Base-by-base conservation (phyloP, 2,888 invertebrate genomes). In the Ichneumon xanthorius region DNA sequence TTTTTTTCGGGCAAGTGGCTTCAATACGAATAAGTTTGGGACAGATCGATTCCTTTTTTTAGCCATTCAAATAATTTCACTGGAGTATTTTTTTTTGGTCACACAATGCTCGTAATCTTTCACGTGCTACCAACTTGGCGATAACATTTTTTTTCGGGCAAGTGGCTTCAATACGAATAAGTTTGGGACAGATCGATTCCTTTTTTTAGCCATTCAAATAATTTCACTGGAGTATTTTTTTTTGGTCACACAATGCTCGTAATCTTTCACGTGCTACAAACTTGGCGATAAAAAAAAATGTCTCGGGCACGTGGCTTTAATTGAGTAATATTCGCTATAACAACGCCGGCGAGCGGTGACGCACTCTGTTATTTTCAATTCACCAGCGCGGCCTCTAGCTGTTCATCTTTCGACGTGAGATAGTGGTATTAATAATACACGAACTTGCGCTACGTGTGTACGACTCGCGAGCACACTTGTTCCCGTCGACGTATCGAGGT, bases 331-430 rank as follows among this genome's bases (percentile, higher is more conserved):
- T 72, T 58, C 58, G 58, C 55, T 16, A n/a, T 30, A n/a, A 19
- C 6, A 53, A 16, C 55, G 72, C 37, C 58, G 19, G 40, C 40
- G 55, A 72, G 72, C 72, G 55, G 19, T 72, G 72, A 72, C 72
- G 72, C 37, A 72, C 58, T 40, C 55, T 55, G 55, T 58, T 72
- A 72, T 72, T 72, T 55, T 72, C 55, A 72, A 72, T 72, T 55
- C 58, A 33, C 37, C 37, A 53, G 26, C 7, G 16, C 33, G 48
- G 50, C 50, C 50, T 50, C 14, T 50, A 50, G 26, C 50, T 70
- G 30, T 70, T 50, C 50, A 26, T 61, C 71, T 71, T 5, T 33
- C 53, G 71, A n/a, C 50, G 71, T 55, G 55, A 72, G 55, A 72
- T 55, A 14, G 55, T 22, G 37, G 37, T 40, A 55, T 45, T 55